Conservation (phyloP, 2,888 invertebrate genomes). For the Amblyjoppa fuscipennis region DNA sequence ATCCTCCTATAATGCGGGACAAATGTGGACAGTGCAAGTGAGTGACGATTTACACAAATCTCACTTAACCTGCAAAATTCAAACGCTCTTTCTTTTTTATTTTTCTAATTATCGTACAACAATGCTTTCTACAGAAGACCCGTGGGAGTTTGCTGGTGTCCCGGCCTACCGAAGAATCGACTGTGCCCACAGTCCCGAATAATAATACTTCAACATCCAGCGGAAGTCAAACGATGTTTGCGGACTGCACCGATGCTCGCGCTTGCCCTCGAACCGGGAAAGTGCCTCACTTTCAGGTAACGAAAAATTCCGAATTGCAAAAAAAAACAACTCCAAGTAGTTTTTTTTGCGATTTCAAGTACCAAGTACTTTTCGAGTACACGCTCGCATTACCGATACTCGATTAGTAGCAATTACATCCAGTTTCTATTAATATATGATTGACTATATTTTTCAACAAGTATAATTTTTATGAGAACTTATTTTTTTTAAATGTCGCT, state of each 20-base stretch:
- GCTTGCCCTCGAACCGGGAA: conserved; percentile 90
- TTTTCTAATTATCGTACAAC: not conserved
- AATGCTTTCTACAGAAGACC: conserved; percentile 89
- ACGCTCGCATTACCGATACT: too few relatives aligned
- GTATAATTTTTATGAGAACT: too few relatives aligned
- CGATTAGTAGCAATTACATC: too few relatives aligned
- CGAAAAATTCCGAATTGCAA: not conserved
- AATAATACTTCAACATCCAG: conserved; percentile 96
- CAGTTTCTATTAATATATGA: too few relatives aligned
- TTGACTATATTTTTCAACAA: too few relatives aligned
- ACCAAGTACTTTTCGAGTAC: too few relatives aligned
- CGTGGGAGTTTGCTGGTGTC: conserved; percentile 95
- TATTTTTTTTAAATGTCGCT: too few relatives aligned
- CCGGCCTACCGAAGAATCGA: conserved; percentile 91
- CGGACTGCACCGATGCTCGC: conserved; percentile 96
- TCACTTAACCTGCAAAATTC: conserved; percentile 52
- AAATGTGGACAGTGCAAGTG: conserved; percentile 92
- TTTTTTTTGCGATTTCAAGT: too few relatives aligned
- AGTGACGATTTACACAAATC: conserved; percentile 76
- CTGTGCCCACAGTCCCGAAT: conserved; percentile 90
- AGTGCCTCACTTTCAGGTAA: conserved; percentile 88
- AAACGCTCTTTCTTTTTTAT: conserved; percentile 8
- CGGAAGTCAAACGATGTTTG: conserved; percentile 95
- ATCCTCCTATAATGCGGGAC: conserved; percentile 91
- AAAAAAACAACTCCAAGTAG: not conserved